phyloP scores from a whole-genome alignment of 2,113 vertebrate genomes.

The Dipodomys stephensi region DNA sequence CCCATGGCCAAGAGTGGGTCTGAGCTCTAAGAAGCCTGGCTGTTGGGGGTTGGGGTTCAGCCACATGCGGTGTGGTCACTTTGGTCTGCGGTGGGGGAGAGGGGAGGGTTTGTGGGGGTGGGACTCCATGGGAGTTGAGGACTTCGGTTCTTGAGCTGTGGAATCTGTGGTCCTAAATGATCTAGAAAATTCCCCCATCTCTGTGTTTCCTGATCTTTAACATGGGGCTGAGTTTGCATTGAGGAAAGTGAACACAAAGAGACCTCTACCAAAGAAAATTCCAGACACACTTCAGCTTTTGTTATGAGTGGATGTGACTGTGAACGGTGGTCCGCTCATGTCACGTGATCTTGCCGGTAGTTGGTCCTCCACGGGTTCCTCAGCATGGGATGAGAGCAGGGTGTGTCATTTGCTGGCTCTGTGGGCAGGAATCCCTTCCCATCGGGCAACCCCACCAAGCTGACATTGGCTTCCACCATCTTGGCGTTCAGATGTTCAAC shows the following conservation, averaged over 20 bases:
- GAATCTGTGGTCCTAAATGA: not conserved
- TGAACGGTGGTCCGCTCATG: too few relatives aligned
- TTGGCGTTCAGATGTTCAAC: rapidly evolving
- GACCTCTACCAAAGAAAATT: not conserved
- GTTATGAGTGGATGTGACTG: not conserved
- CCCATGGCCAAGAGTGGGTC: not conserved
- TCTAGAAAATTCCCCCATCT: not conserved
- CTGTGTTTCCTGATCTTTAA: not conserved
- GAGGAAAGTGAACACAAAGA: not conserved
- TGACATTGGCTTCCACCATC: rapidly evolving
- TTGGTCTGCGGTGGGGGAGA: rapidly evolving
- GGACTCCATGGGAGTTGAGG: not conserved
- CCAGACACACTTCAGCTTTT: not conserved
- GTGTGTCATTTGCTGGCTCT: rapidly evolving
- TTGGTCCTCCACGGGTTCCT: not conserved
- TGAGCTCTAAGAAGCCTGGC: not conserved
- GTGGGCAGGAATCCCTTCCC: rapidly evolving
- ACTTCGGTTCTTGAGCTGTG: not conserved
- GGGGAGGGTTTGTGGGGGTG: too few relatives aligned
- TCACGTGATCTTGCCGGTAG: rapidly evolving
- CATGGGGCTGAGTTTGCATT: not conserved
- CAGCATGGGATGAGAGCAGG: not conserved
- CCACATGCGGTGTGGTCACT: rapidly evolving
- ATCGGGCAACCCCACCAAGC: rapidly evolving
- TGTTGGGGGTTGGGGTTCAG: rapidly evolving